Evolutionary conservation across 30 jellyfish, hydroid and myxozoan genomes (phyloP), one percentile per base, ranked within the genome.

Genomic region (Pelagia noctiluca): DNA sequence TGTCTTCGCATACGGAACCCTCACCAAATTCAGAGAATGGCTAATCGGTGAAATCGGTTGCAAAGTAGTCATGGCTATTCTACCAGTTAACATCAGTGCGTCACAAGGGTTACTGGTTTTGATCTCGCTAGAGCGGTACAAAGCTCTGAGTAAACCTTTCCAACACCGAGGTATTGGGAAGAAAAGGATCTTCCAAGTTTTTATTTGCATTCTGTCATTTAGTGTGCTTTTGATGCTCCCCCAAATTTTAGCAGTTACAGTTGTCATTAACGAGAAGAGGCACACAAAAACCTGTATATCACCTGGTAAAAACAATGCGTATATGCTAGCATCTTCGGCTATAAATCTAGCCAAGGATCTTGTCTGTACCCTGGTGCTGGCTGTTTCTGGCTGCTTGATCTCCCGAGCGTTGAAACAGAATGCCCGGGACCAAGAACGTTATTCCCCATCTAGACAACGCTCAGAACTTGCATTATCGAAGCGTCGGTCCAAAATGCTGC

Each of bases 41-140:
- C 84, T 33, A 25, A 81, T 89, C 62, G 97, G 97, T 31, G 48
- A 37, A 47, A 24, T 82, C 71, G 97, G 97, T 18, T 89, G 97
- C 64, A 82, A 82, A 42, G 47, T 89, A 12, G 68, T 89, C 10
- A 85, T 93, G 42, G 60, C 97, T 18, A 63, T 82, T 24, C 53
- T 89, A 35, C 88, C 87, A 2, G 74, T 89, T 18, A 89, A 73
- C 69, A 83, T 89, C 21, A 81, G 95, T 0, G 35, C 82, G 19
- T 89, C 97, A n/a, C 97, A 89, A 82, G 95, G 97, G 1, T 82
- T 89, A 2, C 73, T 89, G 2, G 75, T 89, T 36, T 75, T 89
- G 54, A 80, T 89, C 49, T 82, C 96, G 18, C n/a, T 38, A n/a
- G 97, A 78, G 35, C 69, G 95, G 2, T 82, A 82, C 73, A 78